These are phyloP conservation scores for Cricetomys ansorgei DNA, from an alignment of 2,113 vertebrate genomes.

Conservation along the genomic window DNA sequence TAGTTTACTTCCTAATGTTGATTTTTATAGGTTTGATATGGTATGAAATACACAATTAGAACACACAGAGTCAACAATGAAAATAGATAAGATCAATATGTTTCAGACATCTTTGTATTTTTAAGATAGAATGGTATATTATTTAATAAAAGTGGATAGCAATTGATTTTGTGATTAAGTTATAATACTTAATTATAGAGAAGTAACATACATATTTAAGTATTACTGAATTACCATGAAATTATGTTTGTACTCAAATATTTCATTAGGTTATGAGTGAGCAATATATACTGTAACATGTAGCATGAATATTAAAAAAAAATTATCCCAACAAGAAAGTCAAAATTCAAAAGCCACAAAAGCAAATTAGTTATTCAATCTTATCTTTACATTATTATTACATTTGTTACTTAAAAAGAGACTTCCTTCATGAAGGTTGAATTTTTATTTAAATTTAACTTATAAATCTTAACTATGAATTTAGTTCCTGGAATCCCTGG, in stretches of 20 bases:
- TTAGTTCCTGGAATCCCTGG: not conserved
- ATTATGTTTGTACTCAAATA: not conserved
- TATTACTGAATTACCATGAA: not conserved
- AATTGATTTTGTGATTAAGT: not conserved
- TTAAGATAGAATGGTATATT: not conserved
- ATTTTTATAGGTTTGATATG: not conserved
- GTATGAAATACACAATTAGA: slow-evolving; percentile 9
- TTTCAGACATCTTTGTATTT: not conserved
- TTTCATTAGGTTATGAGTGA: not conserved
- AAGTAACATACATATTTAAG: not conserved
- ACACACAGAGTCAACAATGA: not conserved
- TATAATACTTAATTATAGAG: not conserved
- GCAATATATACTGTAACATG: not conserved
- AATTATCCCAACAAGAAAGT: not conserved
- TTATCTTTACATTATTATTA: not conserved
- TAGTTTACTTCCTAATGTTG: slow-evolving; percentile 34
- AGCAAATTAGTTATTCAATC: not conserved
- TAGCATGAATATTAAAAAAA: not conserved
- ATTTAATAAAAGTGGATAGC: not conserved
- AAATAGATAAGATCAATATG: not conserved
- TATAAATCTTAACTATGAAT: slow-evolving; percentile 23
- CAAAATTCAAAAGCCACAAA: slow-evolving; percentile 20
- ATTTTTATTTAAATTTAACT: slow-evolving; percentile 16
- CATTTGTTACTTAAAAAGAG: not conserved
- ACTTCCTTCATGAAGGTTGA: not conserved